These are phyloP conservation scores for Enoplolaimus lenunculus DNA, from an alignment of 2,888 invertebrate genomes.

Conservation along the genomic window DNA sequence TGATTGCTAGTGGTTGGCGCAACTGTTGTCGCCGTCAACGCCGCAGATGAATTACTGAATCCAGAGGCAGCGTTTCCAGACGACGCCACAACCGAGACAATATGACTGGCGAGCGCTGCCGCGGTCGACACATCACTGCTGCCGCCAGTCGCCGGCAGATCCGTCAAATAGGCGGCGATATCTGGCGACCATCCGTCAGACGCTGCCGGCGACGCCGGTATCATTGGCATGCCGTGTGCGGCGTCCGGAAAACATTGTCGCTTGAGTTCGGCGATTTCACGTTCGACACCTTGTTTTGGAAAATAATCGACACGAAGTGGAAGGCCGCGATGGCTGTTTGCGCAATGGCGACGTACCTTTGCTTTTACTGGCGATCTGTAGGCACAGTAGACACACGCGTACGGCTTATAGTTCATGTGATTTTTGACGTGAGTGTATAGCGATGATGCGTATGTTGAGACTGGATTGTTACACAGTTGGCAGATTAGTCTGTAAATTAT, in stretches of 20 bases:
- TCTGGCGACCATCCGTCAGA: no score
- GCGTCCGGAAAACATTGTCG: constrained; percentile 21
- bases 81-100: no score
- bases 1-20: no score
- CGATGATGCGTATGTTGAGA: constrained; percentile 21
- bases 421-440: constrained; percentile 23
- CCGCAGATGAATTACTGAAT: no score
- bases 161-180: no score
- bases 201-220: no score
- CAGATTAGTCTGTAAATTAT: no score
- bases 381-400: constrained; percentile 19
- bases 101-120: no score
- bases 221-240: neutral
- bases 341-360: constrained; percentile 22
- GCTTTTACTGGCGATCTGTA: constrained; percentile 22
- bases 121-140: no score
- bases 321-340: constrained; percentile 16
- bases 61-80: no score
- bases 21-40: no score
- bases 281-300: constrained; percentile 16
- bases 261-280: constrained; percentile 19
- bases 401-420: constrained; percentile 24
- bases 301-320: constrained; percentile 14
- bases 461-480: constrained; percentile 19
- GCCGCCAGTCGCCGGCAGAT: no score